Evolutionary conservation across 2,888 invertebrate genomes (phyloP).

Genomic region (Acronicta leporina): DNA sequence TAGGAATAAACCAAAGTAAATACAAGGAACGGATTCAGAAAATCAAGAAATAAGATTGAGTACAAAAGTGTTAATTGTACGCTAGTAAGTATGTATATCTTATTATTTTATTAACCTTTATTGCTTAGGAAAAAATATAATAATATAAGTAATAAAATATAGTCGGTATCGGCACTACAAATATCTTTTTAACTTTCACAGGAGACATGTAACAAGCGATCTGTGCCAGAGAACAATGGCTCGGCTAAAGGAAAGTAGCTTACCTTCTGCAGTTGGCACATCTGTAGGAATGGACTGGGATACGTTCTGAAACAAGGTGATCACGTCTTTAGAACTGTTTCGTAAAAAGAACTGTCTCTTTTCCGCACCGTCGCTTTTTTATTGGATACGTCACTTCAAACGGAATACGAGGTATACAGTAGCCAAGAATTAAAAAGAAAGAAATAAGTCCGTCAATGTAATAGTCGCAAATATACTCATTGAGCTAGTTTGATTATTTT

Average conservation of each 20-base stretch:
- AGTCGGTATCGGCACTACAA: slow-evolving; percentile 20
- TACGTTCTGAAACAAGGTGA: slow-evolving; percentile 46
- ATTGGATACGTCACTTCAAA: background rate
- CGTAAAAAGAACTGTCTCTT: background rate
- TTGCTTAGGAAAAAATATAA: no score
- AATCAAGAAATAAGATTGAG: no score
- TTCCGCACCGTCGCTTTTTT: background rate
- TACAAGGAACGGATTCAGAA: no score
- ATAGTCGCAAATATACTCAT: no score
- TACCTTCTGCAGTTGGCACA: slow-evolving; percentile 45
- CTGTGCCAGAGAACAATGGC: slow-evolving; percentile 45
- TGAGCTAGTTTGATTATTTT: no score
- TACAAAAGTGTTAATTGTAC: no score
- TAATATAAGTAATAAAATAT: background rate
- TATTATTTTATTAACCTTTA: no score
- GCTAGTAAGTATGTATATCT: no score
- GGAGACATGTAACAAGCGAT: slow-evolving; percentile 39
- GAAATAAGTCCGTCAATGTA: no score
- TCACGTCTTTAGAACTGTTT: slow-evolving; percentile 37
- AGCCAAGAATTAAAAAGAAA: no score
- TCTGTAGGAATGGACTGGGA: slow-evolving; percentile 25
- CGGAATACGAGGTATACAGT: no score
- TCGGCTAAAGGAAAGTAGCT: slow-evolving; percentile 38
- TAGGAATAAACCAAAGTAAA: no score
- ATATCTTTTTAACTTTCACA: slow-evolving; percentile 38